Conservation (phyloP, 35 echinoderm and acorn worm genomes). For the Chiridota heheva region DNA sequence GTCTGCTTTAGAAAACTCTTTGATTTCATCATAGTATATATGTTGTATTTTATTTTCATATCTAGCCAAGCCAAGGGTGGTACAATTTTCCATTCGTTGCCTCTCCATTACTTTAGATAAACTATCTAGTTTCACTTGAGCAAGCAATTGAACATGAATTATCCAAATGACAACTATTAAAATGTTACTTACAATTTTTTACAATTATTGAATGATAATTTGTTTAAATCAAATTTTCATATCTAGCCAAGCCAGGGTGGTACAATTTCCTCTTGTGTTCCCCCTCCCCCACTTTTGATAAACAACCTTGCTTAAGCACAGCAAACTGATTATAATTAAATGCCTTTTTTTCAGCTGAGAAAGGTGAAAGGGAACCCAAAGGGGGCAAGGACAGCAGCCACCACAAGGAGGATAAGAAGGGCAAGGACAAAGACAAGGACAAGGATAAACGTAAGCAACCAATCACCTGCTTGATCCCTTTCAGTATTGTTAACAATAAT, state of each 20-base stretch:
- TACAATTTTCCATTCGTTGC: not conserved
- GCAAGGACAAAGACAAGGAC: constrained; percentile 92
- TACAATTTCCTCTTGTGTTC: no score
- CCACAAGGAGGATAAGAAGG: constrained; percentile 86
- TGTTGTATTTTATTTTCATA: not conserved
- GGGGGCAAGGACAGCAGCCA: constrained; percentile 55
- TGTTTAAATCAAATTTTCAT: no score
- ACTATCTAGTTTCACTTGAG: no score
- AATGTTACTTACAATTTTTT: no score
- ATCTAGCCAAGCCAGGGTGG: no score
- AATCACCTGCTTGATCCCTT: not conserved
- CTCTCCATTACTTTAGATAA: no score
- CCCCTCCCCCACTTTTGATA: no score
- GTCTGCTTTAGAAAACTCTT: not conserved
- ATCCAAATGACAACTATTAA: no score
- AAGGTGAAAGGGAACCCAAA: constrained; percentile 83
- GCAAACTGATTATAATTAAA: not conserved
- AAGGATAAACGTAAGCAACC: constrained; percentile 96
- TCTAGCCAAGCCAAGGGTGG: not conserved
- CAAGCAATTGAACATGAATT: no score
- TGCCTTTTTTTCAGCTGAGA: constrained; percentile 46
- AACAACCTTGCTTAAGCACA: not conserved
- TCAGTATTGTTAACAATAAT: not conserved
- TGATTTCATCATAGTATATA: not conserved
- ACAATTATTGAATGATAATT: no score